Percentiles rank a stretch among this genome's conserved stretches.
These are phyloP conservation scores for Pemphigus obesinymphae DNA, from an alignment of 1,140 invertebrate species.

Conservation along the genomic window DNA sequence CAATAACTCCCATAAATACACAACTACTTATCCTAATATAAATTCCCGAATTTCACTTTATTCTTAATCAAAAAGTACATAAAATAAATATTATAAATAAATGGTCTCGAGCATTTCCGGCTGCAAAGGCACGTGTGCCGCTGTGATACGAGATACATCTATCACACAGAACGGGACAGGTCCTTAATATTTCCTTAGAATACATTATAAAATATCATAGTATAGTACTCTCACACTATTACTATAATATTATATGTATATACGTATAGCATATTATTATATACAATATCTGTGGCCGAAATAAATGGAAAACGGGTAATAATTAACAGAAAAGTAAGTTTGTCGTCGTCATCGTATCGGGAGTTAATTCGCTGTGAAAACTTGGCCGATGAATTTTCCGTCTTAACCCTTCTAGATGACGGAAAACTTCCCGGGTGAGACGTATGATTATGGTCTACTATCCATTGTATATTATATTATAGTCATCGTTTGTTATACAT, in stretches of 20 bases:
- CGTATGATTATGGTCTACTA: too few relatives aligned
- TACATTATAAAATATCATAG: too few relatives aligned
- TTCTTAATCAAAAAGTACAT: not conserved
- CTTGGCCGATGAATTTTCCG: not conserved
- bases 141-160: not conserved
- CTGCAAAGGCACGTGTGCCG: too few relatives aligned
- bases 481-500: too few relatives aligned
- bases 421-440: not conserved
- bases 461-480: constrained; percentile 7
- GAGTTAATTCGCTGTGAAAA: constrained; percentile 25
- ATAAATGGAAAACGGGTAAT: not conserved
- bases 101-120: not conserved
- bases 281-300: not conserved
- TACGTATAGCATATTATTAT: not conserved
- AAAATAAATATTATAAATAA: not conserved
- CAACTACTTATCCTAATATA: too few relatives aligned
- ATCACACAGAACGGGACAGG: not conserved
- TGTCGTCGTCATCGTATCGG: not conserved
- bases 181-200: not conserved
- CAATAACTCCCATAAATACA: too few relatives aligned
- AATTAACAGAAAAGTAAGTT: constrained; percentile 25
- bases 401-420: not conserved
- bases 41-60: not conserved
- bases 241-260: too few relatives aligned
- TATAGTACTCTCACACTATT: too few relatives aligned